Evolutionary conservation across 2,797 vertebrate species (phyloP).

Genomic region (Stomatorhinus walkeri): DNA sequence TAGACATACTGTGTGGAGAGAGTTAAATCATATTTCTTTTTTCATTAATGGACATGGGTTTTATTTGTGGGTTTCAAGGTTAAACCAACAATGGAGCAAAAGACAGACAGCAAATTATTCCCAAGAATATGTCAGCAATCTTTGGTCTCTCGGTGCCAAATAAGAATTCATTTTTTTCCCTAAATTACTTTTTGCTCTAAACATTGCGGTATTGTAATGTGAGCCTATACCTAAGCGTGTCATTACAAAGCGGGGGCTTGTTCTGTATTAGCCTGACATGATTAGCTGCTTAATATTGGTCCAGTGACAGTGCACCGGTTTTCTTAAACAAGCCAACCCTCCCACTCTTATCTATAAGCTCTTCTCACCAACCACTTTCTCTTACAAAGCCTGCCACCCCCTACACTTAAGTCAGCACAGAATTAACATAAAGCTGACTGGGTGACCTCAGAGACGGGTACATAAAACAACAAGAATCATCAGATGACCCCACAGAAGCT

Average conservation of each 20-base stretch:
- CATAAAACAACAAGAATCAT: conserved; percentile 31
- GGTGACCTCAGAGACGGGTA: conserved; percentile 20
- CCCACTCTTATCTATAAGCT: not conserved
- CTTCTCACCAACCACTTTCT: not conserved
- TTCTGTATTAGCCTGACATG: not conserved
- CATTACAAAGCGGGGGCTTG: not conserved
- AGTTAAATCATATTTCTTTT: not conserved
- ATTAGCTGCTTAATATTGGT: conserved; percentile 20
- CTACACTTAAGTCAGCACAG: not conserved
- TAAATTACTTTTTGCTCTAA: conserved; percentile 19
- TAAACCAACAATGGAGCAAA: not conserved
- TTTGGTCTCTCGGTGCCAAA: not conserved
- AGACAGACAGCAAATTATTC: not conserved
- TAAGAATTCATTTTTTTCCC: conserved; percentile 2
- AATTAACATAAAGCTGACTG: conserved; percentile 32
- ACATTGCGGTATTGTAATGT: conserved; percentile 29
- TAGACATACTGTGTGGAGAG: not conserved
- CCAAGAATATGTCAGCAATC: conserved; percentile 8
- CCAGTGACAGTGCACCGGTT: not conserved
- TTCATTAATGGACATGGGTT: not conserved
- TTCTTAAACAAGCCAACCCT: conserved; percentile 3
- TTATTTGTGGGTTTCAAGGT: not conserved
- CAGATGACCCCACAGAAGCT: conserved; percentile 40
- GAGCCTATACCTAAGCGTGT: conserved; percentile 29
- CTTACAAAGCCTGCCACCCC: not conserved